Percentiles rank a stretch among this genome's conserved stretches.
Evolutionary conservation across 2,888 invertebrate species (phyloP).

Genomic region (Formica aserva): DNA sequence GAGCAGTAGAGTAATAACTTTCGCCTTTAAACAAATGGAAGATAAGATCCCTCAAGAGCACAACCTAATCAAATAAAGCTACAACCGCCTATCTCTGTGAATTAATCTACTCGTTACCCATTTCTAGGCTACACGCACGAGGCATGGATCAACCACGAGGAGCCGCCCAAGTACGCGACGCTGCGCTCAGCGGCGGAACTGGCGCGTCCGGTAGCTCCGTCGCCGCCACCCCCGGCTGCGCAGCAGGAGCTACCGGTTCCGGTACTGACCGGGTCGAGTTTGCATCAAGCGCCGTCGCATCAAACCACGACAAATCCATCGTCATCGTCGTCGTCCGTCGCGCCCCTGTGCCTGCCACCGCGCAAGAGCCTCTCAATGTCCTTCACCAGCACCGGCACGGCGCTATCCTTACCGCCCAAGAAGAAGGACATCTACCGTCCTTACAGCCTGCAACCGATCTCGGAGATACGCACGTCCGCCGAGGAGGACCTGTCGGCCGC

Average conservation of each 20-base stretch:
- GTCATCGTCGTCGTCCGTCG: constrained; percentile 76
- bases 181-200: constrained; percentile 87
- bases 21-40: neutral
- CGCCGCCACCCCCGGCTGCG: constrained; percentile 82
- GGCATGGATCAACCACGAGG: constrained; percentile 84
- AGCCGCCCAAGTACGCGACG: constrained; percentile 87
- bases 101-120: neutral
- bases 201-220: constrained; percentile 79
- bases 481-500: constrained; percentile 95
- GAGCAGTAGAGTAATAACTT: neutral
- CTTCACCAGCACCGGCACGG: constrained; percentile 94
- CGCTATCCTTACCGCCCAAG: constrained; percentile 94
- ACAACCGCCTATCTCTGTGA: neutral
- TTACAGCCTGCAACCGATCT: constrained; percentile 88
- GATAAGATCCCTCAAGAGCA: neutral
- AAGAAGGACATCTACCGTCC: constrained; percentile 97
- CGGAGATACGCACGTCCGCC: constrained; percentile 88
- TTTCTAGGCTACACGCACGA: constrained; percentile 83
- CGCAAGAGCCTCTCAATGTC: constrained; percentile 92
- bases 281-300: constrained; percentile 59
- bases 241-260: constrained; percentile 65
- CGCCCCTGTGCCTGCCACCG: constrained; percentile 76
- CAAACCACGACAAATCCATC: constrained; percentile 82
- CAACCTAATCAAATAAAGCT: neutral
- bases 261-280: constrained; percentile 54